Percentiles rank a stretch among this genome's conserved stretches.
Conservation (phyloP, 2,888 invertebrate genomes). For the Ornithoptera alexandrae region DNA sequence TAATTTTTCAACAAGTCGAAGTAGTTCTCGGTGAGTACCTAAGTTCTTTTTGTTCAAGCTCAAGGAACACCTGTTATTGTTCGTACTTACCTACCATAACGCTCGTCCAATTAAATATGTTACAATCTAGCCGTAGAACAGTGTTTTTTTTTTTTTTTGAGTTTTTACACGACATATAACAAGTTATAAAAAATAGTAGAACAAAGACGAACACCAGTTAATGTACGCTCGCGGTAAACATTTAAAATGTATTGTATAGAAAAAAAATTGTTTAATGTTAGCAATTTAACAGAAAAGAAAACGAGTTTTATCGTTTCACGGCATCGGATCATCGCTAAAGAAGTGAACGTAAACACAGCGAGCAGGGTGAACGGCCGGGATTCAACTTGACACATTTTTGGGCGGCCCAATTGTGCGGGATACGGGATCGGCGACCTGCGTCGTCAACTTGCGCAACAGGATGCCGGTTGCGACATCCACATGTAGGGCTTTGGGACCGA, state of each 20-base stretch:
- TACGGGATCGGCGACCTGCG: constrained; percentile 57
- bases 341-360: constrained; percentile 61
- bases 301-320: constrained; percentile 24
- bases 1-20: not conserved
- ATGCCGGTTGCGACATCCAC: constrained; percentile 56
- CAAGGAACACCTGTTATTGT: constrained; percentile 13
- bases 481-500: constrained; percentile 47
- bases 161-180: constrained; percentile 3
- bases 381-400: constrained; percentile 80
- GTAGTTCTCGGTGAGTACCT: not conserved
- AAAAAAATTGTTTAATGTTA: not conserved
- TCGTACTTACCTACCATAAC: constrained; percentile 21
- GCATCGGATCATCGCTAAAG: constrained; percentile 48
- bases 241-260: constrained; percentile 1
- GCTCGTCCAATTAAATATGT: constrained; percentile 20
- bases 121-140: constrained; percentile 1
- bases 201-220: not conserved
- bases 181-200: not conserved
- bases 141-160: not conserved
- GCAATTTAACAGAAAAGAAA: constrained; percentile 9
- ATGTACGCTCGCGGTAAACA: not conserved
- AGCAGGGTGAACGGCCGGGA: constrained; percentile 66
- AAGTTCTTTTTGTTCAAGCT: constrained; percentile 9
- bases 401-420: constrained; percentile 72
- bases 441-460: constrained; percentile 68